Evolutionary conservation across 1,140 invertebrate genomes (phyloP), one percentile per base, ranked within the genome.

Genomic region (Sesamia nonagrioides): DNA sequence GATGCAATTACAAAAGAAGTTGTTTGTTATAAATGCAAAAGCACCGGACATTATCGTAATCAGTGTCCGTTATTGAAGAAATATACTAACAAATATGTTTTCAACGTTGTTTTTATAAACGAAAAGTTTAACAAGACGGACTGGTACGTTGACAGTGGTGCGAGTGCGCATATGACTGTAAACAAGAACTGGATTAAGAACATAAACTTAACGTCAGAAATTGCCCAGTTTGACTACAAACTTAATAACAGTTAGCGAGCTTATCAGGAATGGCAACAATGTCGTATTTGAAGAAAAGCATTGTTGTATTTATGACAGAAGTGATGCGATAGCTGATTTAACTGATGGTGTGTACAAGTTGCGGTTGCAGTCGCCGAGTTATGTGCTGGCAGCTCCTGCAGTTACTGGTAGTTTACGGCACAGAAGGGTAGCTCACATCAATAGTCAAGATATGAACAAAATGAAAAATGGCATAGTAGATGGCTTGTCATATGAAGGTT

Each of bases 31-130:
- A 81, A 81, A 81, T 81, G 79, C 45, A 81, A 81, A 77, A 13
- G 72, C 17, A n/a, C 5, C 11, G 80, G 76, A 18, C 80, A 82
- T 76, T 82, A 78, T 76, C 58, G 80, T 71, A 82, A 68, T 56
- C 76, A 81, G 27, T 82, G 80, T 54, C 80, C 80, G 7, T 75
- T 82, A 61, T 71, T 82, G 72, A 69, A 82, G 63, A 82, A 82
- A 63, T 71, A 42, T 56, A 18, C 45, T 17, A 66, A 21, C 33
- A 73, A 77, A 76, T 61, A 73, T 17, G 79, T 63, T 17, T 80
- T 80, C 56, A 80, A 35, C 21, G 74, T 61, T n/a, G 60, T 77
- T 35, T 77, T 77, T 15, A 7, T 77, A 27, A 66, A 54, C 33
- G 72, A 63, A 61, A 73, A 80, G 35, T 71, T 37, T 17, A 72